Evolutionary conservation across 2,888 invertebrate species (phyloP).

Genomic region (Epinotia nisella): DNA sequence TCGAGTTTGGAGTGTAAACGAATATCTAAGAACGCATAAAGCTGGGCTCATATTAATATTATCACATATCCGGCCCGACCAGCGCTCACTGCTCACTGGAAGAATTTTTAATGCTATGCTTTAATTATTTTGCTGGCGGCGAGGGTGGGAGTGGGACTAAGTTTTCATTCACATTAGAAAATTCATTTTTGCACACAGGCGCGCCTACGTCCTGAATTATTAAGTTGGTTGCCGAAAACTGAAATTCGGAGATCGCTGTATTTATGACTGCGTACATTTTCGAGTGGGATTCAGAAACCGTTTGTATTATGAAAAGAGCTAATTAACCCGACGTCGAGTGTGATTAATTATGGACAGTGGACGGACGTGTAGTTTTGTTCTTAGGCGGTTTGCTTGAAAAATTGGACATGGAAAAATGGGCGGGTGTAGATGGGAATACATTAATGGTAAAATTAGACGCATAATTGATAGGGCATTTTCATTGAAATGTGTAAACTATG

Average conservation of each 20-base stretch:
- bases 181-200: conserved; percentile 78
- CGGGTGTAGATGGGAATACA: conserved; percentile 9
- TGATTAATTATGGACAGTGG: conserved; percentile 61
- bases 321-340: conserved; percentile 74
- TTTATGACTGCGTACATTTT: conserved; percentile 77
- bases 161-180: conserved; percentile 83
- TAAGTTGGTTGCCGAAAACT: conserved; percentile 77
- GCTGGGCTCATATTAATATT: conserved; percentile 78
- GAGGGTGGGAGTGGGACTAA: conserved; percentile 60
- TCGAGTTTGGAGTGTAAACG: conserved; percentile 56
- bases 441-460: conserved; percentile 12
- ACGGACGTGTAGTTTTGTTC: conserved; percentile 55
- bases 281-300: conserved; percentile 76
- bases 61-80: conserved; percentile 80
- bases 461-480: not conserved
- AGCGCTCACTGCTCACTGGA: conserved; percentile 76
- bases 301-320: conserved; percentile 81
- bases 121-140: conserved; percentile 82
- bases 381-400: conserved; percentile 49
- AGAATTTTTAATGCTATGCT: conserved; percentile 84
- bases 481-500: not conserved
- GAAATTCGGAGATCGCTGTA: conserved; percentile 79
- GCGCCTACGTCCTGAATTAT: conserved; percentile 67
- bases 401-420: conserved; percentile 31
- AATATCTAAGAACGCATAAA: conserved; percentile 60